Base-by-base conservation (phyloP, 1,140 invertebrate genomes). In the Mizuhopecten yessoensis region DNA sequence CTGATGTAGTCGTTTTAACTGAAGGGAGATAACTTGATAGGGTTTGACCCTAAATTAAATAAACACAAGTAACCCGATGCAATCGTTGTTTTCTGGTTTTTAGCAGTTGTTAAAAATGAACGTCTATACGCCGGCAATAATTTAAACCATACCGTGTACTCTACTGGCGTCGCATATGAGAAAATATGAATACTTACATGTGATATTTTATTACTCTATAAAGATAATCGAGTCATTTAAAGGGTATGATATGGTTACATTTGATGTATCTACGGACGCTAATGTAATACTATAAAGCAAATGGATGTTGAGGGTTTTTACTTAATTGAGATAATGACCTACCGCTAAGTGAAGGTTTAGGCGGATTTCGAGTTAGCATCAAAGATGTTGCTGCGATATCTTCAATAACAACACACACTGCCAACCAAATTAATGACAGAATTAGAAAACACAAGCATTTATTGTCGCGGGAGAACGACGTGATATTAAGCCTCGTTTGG, bases 271-370 rank as follows among this genome's bases (percentile, higher is more conserved):
- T 75, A 75, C 57, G 23, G 57, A 75, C 57, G n/a, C 23, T 75
- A 75, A 75, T 75, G 57, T 75, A 75, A 75, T 75, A 29, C 57
- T 75, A 75, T 75, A 75, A 29, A 75, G 57, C 57, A n/a, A 75
- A 75, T 75, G 57, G 57, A 75, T 75, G 57, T 29, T 75, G 57
- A 75, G 57, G n/a, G 57, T 75, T 75, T 75, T 75, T 75, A 29
- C n/a, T 75, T 75, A 75, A 75, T 75, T 75, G 57, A 75, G 57
- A 75, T 75, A 75, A 75, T 75, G 57, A 75, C 57, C 57, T 75
- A 75, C 57, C 57, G 57, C 57, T 75, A 75, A 75, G 57, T 75
- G 57, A 75, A n/a, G 57, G 57, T n/a, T 75, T 75, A 75, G 57
- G 29, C 57, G n/a, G 57, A 75, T 75, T 75, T 29, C n/a, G 17